These are phyloP conservation scores for Alaudala cheleensis DNA, from an alignment of 2,113 vertebrate genomes.

Conservation along the genomic window DNA sequence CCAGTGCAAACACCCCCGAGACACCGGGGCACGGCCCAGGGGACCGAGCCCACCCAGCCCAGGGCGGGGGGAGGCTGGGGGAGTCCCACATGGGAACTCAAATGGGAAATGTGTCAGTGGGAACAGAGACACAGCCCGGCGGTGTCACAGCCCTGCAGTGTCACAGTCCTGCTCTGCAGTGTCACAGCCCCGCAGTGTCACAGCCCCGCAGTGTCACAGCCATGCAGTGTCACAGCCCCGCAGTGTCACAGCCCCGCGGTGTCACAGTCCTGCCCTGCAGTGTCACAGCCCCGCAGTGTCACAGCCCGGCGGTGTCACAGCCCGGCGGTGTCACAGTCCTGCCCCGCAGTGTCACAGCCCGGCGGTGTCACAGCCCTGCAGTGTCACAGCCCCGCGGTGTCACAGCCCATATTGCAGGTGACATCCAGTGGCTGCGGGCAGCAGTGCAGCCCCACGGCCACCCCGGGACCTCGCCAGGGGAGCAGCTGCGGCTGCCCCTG, in stretches of 20 bases:
- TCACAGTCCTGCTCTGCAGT: no score
- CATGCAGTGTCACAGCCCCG: no score
- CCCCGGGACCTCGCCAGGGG: background rate
- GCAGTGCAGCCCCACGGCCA: background rate
- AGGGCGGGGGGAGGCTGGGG: background rate
- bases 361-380: background rate
- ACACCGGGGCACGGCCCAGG: background rate
- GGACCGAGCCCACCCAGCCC: fast-evolving
- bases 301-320: background rate
- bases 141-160: no score
- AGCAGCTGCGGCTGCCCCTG: background rate
- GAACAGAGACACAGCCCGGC: background rate
- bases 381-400: background rate
- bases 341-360: background rate
- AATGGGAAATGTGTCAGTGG: fast-evolving
- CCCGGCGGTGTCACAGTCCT: no score
- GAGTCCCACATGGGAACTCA: background rate
- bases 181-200: no score
- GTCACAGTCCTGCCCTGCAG: background rate
- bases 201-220: no score
- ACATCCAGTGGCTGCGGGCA: slow-evolving; percentile 33
- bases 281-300: background rate
- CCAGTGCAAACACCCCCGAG: background rate
- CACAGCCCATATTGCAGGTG: background rate
- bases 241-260: no score